Conservation (phyloP, 2,797 vertebrate genomes). For the Danio albolineatus region DNA sequence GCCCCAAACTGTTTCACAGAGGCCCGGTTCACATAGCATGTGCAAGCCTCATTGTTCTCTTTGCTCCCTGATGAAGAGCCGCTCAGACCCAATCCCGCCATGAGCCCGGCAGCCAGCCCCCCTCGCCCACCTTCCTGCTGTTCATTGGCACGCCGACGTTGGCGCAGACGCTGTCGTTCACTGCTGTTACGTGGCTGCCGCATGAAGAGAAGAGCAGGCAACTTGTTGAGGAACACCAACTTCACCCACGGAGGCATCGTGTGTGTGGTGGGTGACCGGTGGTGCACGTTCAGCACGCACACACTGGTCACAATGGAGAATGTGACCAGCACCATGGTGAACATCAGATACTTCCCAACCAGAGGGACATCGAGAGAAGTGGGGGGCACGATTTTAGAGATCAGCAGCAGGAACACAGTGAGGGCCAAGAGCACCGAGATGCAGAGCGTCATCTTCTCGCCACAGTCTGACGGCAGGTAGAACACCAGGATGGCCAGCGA, state of each 20-base stretch:
- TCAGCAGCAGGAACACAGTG: slow-evolving; percentile 94
- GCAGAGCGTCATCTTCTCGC: slow-evolving; percentile 96
- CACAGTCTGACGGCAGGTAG: slow-evolving; percentile 94
- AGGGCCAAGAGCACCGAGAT: slow-evolving; percentile 94
- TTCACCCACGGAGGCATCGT: slow-evolving; percentile 97
- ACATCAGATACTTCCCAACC: slow-evolving; percentile 98
- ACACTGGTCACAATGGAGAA: slow-evolving; percentile 97
- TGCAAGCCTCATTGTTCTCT: slow-evolving; percentile 81
- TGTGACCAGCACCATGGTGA: slow-evolving; percentile 97
- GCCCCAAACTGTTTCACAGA: slow-evolving; percentile 85
- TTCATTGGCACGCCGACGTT: slow-evolving; percentile 82
- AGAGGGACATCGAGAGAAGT: slow-evolving; percentile 94
- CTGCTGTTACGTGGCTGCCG: slow-evolving; percentile 90
- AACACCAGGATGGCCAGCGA: slow-evolving; percentile 95
- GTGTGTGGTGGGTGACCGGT: slow-evolving; percentile 95
- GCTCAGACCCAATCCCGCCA: slow-evolving; percentile 76
- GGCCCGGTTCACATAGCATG: slow-evolving; percentile 88
- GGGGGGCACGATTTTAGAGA: slow-evolving; percentile 95
- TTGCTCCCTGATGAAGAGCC: slow-evolving; percentile 65
- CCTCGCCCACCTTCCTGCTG: slow-evolving; percentile 74
- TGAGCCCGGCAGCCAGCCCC: slow-evolving; percentile 71
- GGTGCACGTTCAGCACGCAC: slow-evolving; percentile 95
- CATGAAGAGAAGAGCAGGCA: slow-evolving; percentile 93
- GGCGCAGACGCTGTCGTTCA: slow-evolving; percentile 89
- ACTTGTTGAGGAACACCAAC: slow-evolving; percentile 90